phyloP scores from a whole-genome alignment of 2,888 invertebrate species.

The Dryococelus australis region DNA sequence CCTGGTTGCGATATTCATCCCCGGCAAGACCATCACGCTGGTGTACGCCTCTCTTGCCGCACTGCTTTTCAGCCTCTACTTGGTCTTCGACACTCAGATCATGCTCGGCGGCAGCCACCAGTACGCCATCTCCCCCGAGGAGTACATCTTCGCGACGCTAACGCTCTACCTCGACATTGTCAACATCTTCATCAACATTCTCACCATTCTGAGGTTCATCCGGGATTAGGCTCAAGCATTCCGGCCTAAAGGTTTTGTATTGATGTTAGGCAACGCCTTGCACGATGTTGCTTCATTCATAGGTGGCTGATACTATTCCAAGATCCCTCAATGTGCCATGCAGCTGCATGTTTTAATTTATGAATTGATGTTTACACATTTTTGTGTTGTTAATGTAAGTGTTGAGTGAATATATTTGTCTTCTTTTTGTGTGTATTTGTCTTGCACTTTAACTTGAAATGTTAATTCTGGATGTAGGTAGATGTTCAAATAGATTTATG shows the following conservation, averaged over 20 bases:
- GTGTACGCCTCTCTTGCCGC: slow-evolving; percentile 88
- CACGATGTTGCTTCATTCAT: not conserved
- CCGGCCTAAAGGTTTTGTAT: not conserved
- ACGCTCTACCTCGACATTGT: slow-evolving; percentile 89
- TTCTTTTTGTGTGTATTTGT: too few relatives aligned
- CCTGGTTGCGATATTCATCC: slow-evolving; percentile 72
- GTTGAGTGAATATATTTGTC: not conserved
- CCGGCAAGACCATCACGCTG: slow-evolving; percentile 62
- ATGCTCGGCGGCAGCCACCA: slow-evolving; percentile 93
- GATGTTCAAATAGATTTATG: too few relatives aligned
- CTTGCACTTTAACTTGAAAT: too few relatives aligned
- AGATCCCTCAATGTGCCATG: not conserved
- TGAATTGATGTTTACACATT: not conserved
- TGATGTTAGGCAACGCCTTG: too few relatives aligned
- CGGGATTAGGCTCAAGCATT: slow-evolving; percentile 33
- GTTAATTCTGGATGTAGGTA: too few relatives aligned
- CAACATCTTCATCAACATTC: slow-evolving; percentile 88
- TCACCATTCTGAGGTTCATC: slow-evolving; percentile 69
- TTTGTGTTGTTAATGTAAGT: not conserved
- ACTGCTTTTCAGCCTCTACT: slow-evolving; percentile 85
- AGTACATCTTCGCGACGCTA: slow-evolving; percentile 92
- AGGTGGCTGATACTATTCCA: not conserved
- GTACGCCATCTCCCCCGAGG: slow-evolving; percentile 89
- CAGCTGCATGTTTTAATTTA: not conserved
- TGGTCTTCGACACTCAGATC: slow-evolving; percentile 90